A percentile compares a stretch with the other conserved stretches of the same genome.
Conservation (phyloP, 1,140 invertebrate genomes). For the Trachelipus rathkii region DNA sequence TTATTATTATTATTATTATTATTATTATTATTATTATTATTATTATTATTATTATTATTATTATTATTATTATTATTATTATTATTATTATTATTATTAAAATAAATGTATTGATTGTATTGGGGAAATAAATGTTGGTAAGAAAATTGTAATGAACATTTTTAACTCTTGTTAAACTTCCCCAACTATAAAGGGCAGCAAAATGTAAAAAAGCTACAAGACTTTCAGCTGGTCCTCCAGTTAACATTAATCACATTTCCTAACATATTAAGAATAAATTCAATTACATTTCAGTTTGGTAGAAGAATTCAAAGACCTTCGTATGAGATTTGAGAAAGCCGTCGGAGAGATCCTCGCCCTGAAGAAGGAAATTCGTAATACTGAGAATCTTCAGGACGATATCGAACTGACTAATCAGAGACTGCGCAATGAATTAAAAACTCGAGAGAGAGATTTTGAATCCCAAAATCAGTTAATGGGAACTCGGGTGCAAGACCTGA, state of each 20-base stretch:
- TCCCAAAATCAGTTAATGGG: slow-evolving; percentile 74
- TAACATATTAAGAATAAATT: too few species aligned
- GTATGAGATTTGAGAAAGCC: slow-evolving; percentile 71
- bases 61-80: too few species aligned
- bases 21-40: too few species aligned
- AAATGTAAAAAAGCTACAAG: too few species aligned
- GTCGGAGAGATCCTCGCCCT: slow-evolving; percentile 74
- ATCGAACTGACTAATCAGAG: slow-evolving; percentile 70
- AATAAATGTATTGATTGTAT: neutral
- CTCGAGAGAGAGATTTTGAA: slow-evolving; percentile 65
- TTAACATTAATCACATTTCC: too few species aligned
- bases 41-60: too few species aligned
- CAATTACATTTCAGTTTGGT: neutral
- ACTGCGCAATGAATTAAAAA: slow-evolving; percentile 66
- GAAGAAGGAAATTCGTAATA: slow-evolving; percentile 73
- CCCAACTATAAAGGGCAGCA: too few species aligned
- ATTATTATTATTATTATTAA: neutral
- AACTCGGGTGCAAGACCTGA: slow-evolving; percentile 76
- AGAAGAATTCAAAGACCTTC: slow-evolving; percentile 50
- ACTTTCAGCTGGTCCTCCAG: too few species aligned
- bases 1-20: too few species aligned
- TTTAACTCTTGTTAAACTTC: too few species aligned
- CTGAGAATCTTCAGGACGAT: slow-evolving; percentile 71
- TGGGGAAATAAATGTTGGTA: too few species aligned
- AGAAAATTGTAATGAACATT: too few species aligned